Evolutionary conservation across 2,113 vertebrate species (phyloP).

Genomic region (Sapayoa aenigma): DNA sequence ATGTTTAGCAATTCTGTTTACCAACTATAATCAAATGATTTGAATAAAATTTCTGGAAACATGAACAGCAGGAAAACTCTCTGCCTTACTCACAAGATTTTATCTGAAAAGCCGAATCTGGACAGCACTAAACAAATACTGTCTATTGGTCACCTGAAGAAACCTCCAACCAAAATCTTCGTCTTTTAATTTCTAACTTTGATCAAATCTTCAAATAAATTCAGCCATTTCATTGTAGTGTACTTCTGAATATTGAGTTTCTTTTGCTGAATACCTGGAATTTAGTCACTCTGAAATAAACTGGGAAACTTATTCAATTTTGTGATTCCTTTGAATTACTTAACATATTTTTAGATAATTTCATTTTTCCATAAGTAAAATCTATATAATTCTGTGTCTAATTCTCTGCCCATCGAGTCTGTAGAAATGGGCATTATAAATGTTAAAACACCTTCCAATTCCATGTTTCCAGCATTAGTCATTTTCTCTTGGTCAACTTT

Average conservation of each 20-base stretch:
- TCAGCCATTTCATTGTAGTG: not conserved
- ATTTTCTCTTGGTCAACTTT: not conserved
- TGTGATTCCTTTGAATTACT: not conserved
- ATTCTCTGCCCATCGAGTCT: not conserved
- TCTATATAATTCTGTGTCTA: not conserved
- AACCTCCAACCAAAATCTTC: not conserved
- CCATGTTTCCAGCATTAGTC: not conserved
- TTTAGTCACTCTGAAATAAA: not conserved
- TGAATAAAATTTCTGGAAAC: not conserved
- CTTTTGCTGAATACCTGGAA: not conserved
- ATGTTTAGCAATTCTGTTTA: not conserved
- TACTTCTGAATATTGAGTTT: not conserved
- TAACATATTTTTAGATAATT: not conserved
- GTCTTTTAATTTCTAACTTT: not conserved
- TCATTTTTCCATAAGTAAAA: not conserved
- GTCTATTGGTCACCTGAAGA: not conserved
- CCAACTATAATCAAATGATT: not conserved
- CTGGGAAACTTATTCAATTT: not conserved
- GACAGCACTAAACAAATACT: not conserved
- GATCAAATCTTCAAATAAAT: not conserved
- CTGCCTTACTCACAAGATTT: not conserved
- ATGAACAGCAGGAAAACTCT: not conserved
- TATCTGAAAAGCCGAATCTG: not conserved
- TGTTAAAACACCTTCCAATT: not conserved
- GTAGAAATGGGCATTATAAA: not conserved